Evolutionary conservation across 2,888 invertebrate species (phyloP), one percentile per base, ranked within the genome.

Genomic region (Eledona agricola): DNA sequence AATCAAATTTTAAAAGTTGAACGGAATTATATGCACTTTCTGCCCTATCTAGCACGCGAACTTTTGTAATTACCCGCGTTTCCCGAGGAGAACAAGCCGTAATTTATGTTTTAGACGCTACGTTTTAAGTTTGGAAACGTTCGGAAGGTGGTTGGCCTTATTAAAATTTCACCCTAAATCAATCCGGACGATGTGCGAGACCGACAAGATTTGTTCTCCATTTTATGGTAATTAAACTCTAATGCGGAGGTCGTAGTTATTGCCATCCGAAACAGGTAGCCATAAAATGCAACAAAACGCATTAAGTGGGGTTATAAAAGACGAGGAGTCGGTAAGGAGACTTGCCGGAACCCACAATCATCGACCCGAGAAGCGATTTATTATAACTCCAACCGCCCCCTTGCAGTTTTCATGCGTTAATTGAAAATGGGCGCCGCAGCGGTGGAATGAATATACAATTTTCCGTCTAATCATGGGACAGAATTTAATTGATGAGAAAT

Each of bases 281-380:
- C 26, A 46, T 46, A 43, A 43, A 43, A 31, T 32, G 20, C 22
- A 32, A 31, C 43, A 43, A 16, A 31, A 31, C 31, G 28, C 43
- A 43, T 43, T 43, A 43, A 43, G 15, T 31, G 13, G 32, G 43
- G 22, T 29, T 19, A 43, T 43, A 46, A 46, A 46, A 29, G 42
- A 34, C 42, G 47, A 52, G 47, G 32, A 49, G 55, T 29, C 46
- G 50, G 35, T 38, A 40, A 46, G 56, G 54, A 57, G 55, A 46
- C 52, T 51, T 55, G 55, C 55, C 57, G 55, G 56, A 60, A 56
- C 45, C 54, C 42, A 29, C 55, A 58, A 47, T 45, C 58, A 60
- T 46, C 55, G 60, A 60, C 57, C 60, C 58, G 60, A 55, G 49
- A 58, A 59, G 49, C 59, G 55, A 62, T 62, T 62, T 60, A 62